Evolutionary conservation across 2,797 vertebrate species (phyloP).

Genomic region (Muscicapa comitata): DNA sequence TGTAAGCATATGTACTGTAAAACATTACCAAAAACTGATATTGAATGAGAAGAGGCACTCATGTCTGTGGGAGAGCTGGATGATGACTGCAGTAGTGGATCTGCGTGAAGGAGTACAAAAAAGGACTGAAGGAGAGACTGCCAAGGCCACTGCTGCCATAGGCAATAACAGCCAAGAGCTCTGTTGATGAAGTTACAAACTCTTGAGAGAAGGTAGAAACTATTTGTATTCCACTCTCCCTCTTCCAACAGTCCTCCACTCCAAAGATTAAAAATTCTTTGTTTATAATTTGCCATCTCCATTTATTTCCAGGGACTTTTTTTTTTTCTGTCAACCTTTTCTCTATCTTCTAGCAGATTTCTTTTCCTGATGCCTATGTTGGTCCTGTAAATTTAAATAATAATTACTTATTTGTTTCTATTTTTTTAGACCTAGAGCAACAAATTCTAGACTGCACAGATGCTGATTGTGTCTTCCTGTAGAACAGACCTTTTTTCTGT

Average conservation of each 20-base stretch:
- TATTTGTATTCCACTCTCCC: background rate
- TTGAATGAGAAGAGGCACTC: background rate
- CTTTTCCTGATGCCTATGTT: background rate
- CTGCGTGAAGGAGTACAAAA: background rate
- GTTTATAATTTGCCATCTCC: background rate
- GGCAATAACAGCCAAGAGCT: background rate
- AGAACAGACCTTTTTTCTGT: background rate
- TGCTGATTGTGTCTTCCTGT: background rate
- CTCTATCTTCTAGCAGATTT: background rate
- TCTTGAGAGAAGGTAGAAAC: background rate
- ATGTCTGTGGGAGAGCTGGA: background rate
- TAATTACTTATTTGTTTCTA: background rate
- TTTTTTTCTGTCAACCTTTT: background rate
- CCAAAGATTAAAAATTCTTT: background rate
- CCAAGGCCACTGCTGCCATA: background rate
- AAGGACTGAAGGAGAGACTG: background rate
- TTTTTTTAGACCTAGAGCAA: background rate
- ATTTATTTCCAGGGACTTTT: background rate
- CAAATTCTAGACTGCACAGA: background rate
- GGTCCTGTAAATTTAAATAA: background rate
- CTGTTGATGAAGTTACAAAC: background rate
- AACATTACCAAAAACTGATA: background rate
- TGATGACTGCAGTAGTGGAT: background rate
- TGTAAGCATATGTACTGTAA: background rate
- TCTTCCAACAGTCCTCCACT: background rate